Base-by-base conservation (phyloP, 1,140 invertebrate genomes). In the Chelonus insularis region DNA sequence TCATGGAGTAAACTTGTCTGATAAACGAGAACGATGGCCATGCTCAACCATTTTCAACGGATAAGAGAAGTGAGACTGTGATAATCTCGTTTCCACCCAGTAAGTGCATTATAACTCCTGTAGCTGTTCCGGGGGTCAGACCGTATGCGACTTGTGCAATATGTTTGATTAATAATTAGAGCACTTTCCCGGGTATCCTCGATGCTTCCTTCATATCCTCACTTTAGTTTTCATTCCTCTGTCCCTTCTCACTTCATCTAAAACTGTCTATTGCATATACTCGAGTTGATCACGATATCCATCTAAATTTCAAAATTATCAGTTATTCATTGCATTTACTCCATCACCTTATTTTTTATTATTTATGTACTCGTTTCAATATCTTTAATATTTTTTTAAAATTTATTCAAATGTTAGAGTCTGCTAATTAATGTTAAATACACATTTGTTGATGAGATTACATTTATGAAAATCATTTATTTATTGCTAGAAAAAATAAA, bases 91-190 rank as follows among this genome's bases (percentile, higher is more conserved):
- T 73, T 71, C 65, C 65, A 60, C 63, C 47, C 57, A 61, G 62
- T 73, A 71, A 73, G 68, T 68, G 68, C 68, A 67, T 73, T 73
- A 73, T 66, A 70, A 70, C 68, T 73, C 67, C 62, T 66, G 64
- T 70, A 64, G 51, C 67, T 54, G 61, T 68, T 66, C 60, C 39
- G 62, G 60, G 50, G 63, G 41, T 48, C 61, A 65, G 58, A 56
- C 65, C 56, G 56, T 54, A 57, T 62, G 60, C 62, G 64, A 67
- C 63, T 67, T 65, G 52, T 70, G 66, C 69, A 73, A 68, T 66
- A 68, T 73, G 69, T 69, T 71, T 69, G 71, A 73, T 73, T 73
- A 73, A 69, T 71, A 73, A 73, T 71, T 67, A 70, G 66, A 68
- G 68, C 71, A 71, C 69, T 71, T 68, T 67, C 56, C 56, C 37